Conservation (phyloP, 2,797 vertebrate species). For the Protosalanx chinensis region DNA sequence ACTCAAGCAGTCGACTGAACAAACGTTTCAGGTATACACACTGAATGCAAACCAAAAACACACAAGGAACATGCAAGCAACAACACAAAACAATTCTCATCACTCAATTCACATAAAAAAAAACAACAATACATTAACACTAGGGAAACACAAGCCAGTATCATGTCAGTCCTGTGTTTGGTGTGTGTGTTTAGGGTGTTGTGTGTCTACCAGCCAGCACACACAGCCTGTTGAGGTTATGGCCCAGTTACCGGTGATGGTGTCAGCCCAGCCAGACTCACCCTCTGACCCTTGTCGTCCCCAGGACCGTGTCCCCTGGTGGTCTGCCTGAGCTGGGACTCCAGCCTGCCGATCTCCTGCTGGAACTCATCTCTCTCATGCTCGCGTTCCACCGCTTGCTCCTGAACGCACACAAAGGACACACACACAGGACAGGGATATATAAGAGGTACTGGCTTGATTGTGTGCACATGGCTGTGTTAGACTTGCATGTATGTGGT, state of each 20-base stretch:
- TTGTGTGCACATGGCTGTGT: too few species aligned
- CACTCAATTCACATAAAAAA: too few species aligned
- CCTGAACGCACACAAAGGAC: constrained; percentile 63
- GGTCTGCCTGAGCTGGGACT: constrained; percentile 77
- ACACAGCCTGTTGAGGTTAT: not conserved
- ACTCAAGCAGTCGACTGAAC: constrained; percentile 29
- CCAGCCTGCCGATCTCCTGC: constrained; percentile 88
- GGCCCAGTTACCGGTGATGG: too few species aligned
- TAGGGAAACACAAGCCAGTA: not conserved
- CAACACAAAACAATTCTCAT: not conserved
- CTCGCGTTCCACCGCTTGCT: constrained; percentile 93
- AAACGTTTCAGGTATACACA: constrained; percentile 15
- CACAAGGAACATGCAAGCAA: not conserved
- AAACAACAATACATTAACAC: too few species aligned
- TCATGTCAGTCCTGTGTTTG: not conserved
- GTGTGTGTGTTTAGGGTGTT: not conserved
- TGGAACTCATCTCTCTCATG: constrained; percentile 97
- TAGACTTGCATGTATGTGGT: not conserved
- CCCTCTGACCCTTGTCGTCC: constrained; percentile 63
- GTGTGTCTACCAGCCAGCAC: too few species aligned
- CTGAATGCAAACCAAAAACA: not conserved
- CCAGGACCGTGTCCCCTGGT: constrained; percentile 55
- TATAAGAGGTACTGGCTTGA: too few species aligned
- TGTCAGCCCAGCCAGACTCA: constrained; percentile 26
- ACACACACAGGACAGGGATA: not conserved